Evolutionary conservation across 2,888 invertebrate genomes (phyloP).

Genomic region (Amaurobius ferox): DNA sequence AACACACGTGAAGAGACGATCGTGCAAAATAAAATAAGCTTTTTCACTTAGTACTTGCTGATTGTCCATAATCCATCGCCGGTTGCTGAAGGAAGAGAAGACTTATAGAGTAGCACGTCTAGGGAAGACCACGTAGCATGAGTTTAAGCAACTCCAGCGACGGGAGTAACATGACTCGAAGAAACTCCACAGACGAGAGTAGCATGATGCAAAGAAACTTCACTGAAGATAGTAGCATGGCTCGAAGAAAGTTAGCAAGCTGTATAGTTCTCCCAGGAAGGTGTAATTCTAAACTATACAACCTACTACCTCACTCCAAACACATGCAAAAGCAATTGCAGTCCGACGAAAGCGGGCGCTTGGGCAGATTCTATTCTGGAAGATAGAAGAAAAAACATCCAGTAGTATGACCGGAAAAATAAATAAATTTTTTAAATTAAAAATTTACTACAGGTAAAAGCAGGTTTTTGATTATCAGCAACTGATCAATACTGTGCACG

Average conservation of each 20-base stretch:
- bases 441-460: too few relatives aligned
- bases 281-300: constrained; percentile 97
- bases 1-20: not conserved
- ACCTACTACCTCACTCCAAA: constrained; percentile 96
- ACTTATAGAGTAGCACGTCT: too few relatives aligned
- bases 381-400: too few relatives aligned
- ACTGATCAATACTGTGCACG: too few relatives aligned
- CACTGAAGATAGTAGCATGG: constrained; percentile 73
- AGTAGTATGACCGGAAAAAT: too few relatives aligned
- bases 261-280: constrained; percentile 92
- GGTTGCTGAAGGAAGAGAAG: too few relatives aligned
- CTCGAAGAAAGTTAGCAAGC: constrained; percentile 95
- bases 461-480: too few relatives aligned
- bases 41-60: not conserved
- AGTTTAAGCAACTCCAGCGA: not conserved
- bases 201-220: too few relatives aligned
- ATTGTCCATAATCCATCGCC: not conserved
- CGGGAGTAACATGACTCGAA: not conserved
- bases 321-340: constrained; percentile 49
- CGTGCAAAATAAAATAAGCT: not conserved
- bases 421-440: too few relatives aligned
- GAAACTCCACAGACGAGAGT: not conserved
- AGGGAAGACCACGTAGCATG: too few relatives aligned
- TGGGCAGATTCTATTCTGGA: too few relatives aligned
- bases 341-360: too few relatives aligned